Base-by-base conservation (phyloP, 2,888 invertebrate genomes). In the Ligdia adustata region DNA sequence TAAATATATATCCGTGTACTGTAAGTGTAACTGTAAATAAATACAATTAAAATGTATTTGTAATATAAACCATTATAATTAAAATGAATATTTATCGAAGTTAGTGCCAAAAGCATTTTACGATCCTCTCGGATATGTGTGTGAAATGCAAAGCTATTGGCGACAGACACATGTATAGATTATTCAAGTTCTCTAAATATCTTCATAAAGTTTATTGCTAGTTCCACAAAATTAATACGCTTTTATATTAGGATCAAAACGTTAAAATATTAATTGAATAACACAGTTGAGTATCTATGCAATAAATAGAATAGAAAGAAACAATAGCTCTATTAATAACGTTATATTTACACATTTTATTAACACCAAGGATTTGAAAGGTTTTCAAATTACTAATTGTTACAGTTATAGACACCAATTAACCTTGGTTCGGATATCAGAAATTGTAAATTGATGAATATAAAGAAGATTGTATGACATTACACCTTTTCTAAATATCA, bases 101-200 rank as follows among this genome's bases (percentile, higher is more conserved):
- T 85, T 90, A 88, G 89, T 90, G 89, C 89, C 89, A 90, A 90
- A 82, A 83, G 86, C 83, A 82, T 82, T 78, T 75, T 76, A 79
- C 79, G 76, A 70, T 75, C 69, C 67, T 70, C 72, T 77, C 66
- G 64, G 75, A 52, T 72, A 69, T 63, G 9, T 9, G 64, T 77
- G 71, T 62, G 54, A 64, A 60, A 52, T 39, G 52, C 63, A 39
- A 52, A 68, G 60, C 58, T 57, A 52, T 45, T 59, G 55, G 56
- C 56, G 52, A 45, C 45, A 54, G 42, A 50, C 49, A 52, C 53
- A 22, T 61, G 53, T 59, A 51, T 57, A 57, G 52, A 53, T 63
- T 51, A 39, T 60, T 35, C 47, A 60, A 45, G 22, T 57, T 54
- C 40, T 64, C 39, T 46, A 40, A 16, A 51, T 46, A 55, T 51